Conservation (phyloP, 2,113 vertebrate species). For the Apistogramma diplotaenia region DNA sequence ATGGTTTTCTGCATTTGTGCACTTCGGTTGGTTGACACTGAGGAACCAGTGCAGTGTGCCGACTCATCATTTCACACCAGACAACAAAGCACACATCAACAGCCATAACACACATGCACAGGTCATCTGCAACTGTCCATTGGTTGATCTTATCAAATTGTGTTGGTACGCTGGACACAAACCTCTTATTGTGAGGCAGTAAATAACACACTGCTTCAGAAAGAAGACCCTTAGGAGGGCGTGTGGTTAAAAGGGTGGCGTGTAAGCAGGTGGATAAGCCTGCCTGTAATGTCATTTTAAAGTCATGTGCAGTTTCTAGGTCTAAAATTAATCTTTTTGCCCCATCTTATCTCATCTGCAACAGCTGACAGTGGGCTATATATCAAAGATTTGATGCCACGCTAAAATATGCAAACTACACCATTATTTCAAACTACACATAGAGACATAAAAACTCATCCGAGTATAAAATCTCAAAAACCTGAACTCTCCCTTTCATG, state of each 20-base stretch:
- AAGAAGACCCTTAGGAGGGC: not conserved
- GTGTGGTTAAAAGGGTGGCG: too few species aligned
- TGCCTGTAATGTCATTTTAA: not conserved
- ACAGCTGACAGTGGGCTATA: not conserved
- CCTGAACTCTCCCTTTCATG: not conserved
- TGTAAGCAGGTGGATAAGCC: not conserved
- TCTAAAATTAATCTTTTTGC: not conserved
- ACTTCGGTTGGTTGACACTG: too few species aligned
- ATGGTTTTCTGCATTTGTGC: too few species aligned
- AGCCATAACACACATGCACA: not conserved
- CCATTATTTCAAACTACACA: not conserved
- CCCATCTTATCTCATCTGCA: not conserved
- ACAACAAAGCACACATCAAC: too few species aligned
- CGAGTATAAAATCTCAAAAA: not conserved
- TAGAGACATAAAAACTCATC: not conserved
- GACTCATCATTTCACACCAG: too few species aligned
- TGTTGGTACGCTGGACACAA: not conserved
- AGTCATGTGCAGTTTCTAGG: not conserved
- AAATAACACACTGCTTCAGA: not conserved
- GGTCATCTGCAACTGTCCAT: not conserved
- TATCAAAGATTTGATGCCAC: not conserved
- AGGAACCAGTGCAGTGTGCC: too few species aligned
- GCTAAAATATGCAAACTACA: not conserved
- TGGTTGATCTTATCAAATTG: not conserved
- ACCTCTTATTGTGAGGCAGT: not conserved